Evolutionary conservation across 2,113 vertebrate genomes (phyloP), one percentile per base, ranked within the genome.

Genomic region (Potamarius usumacintae): DNA sequence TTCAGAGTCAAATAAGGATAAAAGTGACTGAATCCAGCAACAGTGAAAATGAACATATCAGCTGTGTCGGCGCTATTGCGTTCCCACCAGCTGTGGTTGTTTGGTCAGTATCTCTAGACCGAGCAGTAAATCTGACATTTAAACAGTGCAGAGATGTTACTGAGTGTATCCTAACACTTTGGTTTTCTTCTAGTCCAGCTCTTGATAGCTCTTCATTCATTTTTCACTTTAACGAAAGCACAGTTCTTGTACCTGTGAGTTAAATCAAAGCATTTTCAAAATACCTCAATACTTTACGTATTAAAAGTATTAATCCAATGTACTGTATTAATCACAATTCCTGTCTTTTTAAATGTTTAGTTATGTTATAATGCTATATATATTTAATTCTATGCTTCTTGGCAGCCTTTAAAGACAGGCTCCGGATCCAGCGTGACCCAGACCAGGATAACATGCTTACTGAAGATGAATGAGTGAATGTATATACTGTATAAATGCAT

Each of bases 1-100:
- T 71, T 25, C 82, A 52, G 91, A 91, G 58, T 82, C 90, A 57
- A 89, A 86, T 27, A 92, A 92, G 71, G 74, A 87, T 78, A 92
- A 92, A 92, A 74, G 71, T 27, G 91, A 92, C 55, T 92, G 88
- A 92, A 84, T 50, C 76, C n/a, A 22, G 1, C 6, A 20, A 53
- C 9, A 52, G 77, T 55, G 85, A 85, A 78, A 42, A 42, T 42
- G 42, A 42, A 30, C 1, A 34, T 25, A 4, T 20, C 72, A 20
- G 25, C 50, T 63, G 6, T 20, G 11, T 48, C 42, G 30, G 48
- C 50, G 25, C n/a, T 25, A 22, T 15, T 55, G 42, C 60, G 14
- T 65, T 86, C 11, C 42, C 55, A 67, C 42, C 34, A 67, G 25
- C n/a, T 69, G 65, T 82, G 7, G 18, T 18, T 57, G 55, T 50